Evolutionary conservation across 2,797 vertebrate species (phyloP).

Genomic region (Phaenicophaeus curvirostris): DNA sequence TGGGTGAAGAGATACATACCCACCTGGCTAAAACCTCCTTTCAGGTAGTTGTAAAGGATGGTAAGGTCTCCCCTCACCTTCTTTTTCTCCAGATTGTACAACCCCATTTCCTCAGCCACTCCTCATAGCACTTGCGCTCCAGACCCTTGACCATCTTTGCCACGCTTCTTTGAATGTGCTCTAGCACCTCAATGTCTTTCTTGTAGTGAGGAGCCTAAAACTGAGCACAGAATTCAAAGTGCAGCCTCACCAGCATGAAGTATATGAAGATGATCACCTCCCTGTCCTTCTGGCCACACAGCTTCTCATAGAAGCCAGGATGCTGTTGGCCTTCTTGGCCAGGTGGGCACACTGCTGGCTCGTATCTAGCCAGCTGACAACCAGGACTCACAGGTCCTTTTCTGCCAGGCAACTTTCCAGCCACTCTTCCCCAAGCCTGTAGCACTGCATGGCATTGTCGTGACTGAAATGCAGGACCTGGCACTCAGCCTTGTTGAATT

Average conservation of each 20-base stretch:
- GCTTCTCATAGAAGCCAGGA: rapidly evolving
- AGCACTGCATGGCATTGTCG: rapidly evolving
- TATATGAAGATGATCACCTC: rapidly evolving
- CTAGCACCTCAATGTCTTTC: too few relatives aligned
- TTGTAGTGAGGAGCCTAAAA: rapidly evolving
- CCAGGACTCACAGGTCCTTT: too few relatives aligned
- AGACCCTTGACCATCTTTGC: background rate
- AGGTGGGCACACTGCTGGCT: too few relatives aligned
- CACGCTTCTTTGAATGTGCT: rapidly evolving
- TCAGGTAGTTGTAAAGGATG: too few relatives aligned
- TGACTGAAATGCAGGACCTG: rapidly evolving
- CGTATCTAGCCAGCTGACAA: too few relatives aligned
- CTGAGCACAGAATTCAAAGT: rapidly evolving
- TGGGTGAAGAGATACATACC: background rate
- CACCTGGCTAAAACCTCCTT: background rate
- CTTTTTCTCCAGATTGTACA: too few relatives aligned
- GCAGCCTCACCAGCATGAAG: rapidly evolving
- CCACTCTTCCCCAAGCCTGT: too few relatives aligned
- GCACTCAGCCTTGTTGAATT: background rate
- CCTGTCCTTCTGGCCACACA: background rate
- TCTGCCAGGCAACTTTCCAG: too few relatives aligned
- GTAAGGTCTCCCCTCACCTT: too few relatives aligned
- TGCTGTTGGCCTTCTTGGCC: too few relatives aligned
- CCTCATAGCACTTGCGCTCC: too few relatives aligned
- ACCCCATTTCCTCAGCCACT: too few relatives aligned